Conservation (phyloP, 2,888 invertebrate genomes). For the Drosophila tanythrix region DNA sequence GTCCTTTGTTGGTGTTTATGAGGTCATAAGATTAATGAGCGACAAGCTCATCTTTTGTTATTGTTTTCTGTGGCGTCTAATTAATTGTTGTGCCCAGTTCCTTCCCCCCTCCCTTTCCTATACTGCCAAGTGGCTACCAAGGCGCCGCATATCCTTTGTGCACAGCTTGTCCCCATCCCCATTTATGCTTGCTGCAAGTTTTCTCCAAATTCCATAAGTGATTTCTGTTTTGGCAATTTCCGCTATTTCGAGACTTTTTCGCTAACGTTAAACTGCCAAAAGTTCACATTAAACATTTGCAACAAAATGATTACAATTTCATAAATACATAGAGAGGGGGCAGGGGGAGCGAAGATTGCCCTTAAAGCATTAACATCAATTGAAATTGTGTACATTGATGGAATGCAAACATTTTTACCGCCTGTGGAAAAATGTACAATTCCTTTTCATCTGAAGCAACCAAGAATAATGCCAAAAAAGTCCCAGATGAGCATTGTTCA, state of each 20-base stretch:
- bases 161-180: background rate
- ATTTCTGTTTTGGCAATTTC: constrained; percentile 25
- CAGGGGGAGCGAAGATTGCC: background rate
- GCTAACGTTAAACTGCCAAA: background rate
- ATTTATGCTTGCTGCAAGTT: constrained; percentile 25
- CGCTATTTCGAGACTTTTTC: background rate
- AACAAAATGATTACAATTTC: constrained; percentile 20
- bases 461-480: constrained; percentile 8
- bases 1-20: constrained; percentile 65
- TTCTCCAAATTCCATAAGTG: constrained; percentile 26
- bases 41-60: constrained; percentile 71
- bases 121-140: constrained; percentile 19
- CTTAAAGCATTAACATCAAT: constrained; percentile 12
- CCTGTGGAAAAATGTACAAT: background rate
- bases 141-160: constrained; percentile 33
- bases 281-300: constrained; percentile 2
- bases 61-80: constrained; percentile 68
- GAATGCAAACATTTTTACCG: background rate
- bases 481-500: constrained; percentile 11
- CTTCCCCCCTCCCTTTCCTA: background rate
- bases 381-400: constrained; percentile 2
- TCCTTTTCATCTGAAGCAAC: constrained; percentile 2
- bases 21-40: constrained; percentile 76
- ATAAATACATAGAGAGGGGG: background rate
- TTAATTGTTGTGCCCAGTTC: constrained; percentile 56